phyloP scores from a whole-genome alignment of 2,888 invertebrate species.

The Listrodromus nycthemerus region DNA sequence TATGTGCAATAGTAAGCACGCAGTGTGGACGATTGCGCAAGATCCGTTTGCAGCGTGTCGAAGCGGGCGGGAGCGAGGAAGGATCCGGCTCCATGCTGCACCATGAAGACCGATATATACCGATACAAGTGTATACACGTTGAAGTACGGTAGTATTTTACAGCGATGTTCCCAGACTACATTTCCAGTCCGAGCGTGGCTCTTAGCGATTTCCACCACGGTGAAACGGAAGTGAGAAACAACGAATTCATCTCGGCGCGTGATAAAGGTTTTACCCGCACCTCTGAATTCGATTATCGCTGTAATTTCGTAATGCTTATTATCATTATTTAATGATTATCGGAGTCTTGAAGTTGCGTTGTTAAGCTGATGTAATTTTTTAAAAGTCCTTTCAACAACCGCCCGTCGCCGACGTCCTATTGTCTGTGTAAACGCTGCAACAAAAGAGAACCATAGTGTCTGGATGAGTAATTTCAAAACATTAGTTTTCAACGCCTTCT shows the following conservation, averaged over 20 bases:
- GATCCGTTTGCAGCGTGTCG: slow-evolving; percentile 2
- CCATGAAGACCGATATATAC: neutral
- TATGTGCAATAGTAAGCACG: slow-evolving; percentile 8
- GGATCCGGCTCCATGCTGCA: neutral
- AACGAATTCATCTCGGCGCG: neutral
- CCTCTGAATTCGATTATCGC: neutral
- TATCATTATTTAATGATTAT: too few relatives aligned
- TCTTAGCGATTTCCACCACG: neutral
- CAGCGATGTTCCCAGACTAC: neutral
- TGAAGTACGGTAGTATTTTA: neutral
- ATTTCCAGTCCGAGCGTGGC: neutral
- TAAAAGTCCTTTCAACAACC: too few relatives aligned
- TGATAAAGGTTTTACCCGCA: neutral
- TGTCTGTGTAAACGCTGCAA: too few relatives aligned
- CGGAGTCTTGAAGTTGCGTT: too few relatives aligned
- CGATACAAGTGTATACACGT: neutral
- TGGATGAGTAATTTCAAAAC: too few relatives aligned
- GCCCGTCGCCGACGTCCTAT: too few relatives aligned
- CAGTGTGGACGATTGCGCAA: slow-evolving; percentile 29
- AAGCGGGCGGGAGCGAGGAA: slow-evolving; percentile 34
- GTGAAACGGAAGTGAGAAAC: slow-evolving; percentile 1
- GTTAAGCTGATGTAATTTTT: too few relatives aligned
- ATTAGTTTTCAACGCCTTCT: too few relatives aligned
- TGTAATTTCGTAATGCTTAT: neutral
- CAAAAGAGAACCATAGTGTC: too few relatives aligned